Evolutionary conservation across 2,797 vertebrate species (phyloP).

Genomic region (Vireo griseus): DNA sequence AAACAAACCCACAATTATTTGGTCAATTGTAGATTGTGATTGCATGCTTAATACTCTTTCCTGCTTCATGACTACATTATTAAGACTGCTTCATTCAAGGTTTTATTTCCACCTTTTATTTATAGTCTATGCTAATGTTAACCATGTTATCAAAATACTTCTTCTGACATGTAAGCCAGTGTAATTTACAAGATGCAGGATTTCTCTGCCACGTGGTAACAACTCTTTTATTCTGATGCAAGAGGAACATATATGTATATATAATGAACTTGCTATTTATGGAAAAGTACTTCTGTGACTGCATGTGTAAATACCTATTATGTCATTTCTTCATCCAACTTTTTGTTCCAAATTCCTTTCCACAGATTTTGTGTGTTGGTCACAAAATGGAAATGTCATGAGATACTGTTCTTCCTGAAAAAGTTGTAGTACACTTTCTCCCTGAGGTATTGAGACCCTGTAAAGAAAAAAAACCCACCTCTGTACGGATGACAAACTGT

Average conservation of each 20-base stretch:
- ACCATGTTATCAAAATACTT: neutral
- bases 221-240: neutral
- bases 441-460: neutral
- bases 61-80: neutral
- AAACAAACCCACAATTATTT: neutral
- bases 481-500: neutral
- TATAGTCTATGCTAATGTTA: neutral
- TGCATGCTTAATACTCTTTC: neutral
- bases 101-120: neutral
- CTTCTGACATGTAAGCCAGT: neutral
- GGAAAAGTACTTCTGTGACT: neutral
- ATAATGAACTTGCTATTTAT: neutral
- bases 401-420: neutral
- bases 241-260: neutral
- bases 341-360: neutral
- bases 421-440: neutral
- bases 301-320: neutral
- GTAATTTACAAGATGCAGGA: neutral
- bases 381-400: neutral
- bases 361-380: neutral
- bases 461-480: neutral
- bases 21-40: neutral
- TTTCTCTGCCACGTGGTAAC: neutral
- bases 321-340: neutral
- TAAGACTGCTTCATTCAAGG: neutral